phyloP scores from a whole-genome alignment of 2,113 vertebrate genomes.

The Oophaga pumilio region DNA sequence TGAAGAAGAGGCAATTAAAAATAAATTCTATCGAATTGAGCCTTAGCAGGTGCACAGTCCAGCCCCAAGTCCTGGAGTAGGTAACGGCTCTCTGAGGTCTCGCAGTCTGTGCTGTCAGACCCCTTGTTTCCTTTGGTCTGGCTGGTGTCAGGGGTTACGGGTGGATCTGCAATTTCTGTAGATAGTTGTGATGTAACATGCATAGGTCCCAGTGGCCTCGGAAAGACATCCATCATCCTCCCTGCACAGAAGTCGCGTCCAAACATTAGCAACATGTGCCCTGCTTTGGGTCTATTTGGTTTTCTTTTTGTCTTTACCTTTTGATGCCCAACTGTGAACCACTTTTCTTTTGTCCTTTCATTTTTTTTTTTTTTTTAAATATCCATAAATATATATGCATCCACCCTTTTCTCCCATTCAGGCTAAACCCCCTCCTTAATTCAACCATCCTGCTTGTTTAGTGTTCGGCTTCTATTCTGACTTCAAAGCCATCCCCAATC shows the following conservation, averaged over 20 bases:
- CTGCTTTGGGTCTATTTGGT: slow-evolving; percentile 92
- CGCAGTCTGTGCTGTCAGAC: neutral
- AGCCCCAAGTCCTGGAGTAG: neutral
- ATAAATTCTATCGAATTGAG: neutral
- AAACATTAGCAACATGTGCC: slow-evolving; percentile 89
- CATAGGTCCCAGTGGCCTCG: slow-evolving; percentile 83
- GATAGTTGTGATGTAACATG: slow-evolving; percentile 94
- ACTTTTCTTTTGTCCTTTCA: slow-evolving; percentile 80
- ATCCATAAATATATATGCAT: slow-evolving; percentile 45
- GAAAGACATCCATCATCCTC: slow-evolving; percentile 94
- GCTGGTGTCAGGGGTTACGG: slow-evolving; percentile 77
- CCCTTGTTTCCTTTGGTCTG: slow-evolving; percentile 18
- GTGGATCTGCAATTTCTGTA: slow-evolving; percentile 93
- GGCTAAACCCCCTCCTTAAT: slow-evolving; percentile 62
- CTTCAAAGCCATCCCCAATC: slow-evolving; percentile 91
- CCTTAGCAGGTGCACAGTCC: neutral
- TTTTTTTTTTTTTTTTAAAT: slow-evolving; percentile 60
- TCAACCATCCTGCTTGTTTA: slow-evolving; percentile 62
- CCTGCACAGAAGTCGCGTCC: slow-evolving; percentile 78
- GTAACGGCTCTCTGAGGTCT: neutral
- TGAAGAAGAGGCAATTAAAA: too few relatives aligned
- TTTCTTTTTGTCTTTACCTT: slow-evolving; percentile 85
- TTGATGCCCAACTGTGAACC: slow-evolving; percentile 78
- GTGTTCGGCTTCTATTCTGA: slow-evolving; percentile 82
- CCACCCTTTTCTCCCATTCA: slow-evolving; percentile 60